phyloP scores from a whole-genome alignment of 1,140 invertebrate species.

The Platorchestia sp. region DNA sequence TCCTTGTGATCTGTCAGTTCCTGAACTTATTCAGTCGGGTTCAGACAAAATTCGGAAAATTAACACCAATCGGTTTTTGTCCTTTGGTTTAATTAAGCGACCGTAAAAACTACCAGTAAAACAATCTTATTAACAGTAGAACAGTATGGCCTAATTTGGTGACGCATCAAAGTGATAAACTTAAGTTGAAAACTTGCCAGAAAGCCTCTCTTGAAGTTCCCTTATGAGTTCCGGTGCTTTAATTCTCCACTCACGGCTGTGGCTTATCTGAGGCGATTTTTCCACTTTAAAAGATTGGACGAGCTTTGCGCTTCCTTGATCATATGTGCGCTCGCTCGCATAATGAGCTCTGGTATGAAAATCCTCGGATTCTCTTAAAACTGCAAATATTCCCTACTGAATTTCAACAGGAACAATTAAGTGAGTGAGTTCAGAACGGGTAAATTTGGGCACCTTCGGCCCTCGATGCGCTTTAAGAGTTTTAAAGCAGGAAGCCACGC shows the following conservation, averaged over 20 bases:
- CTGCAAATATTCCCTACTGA: not conserved
- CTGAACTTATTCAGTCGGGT: not conserved
- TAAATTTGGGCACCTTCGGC: not conserved
- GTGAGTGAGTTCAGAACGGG: not conserved
- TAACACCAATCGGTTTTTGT: not conserved
- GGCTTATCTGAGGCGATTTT: not conserved
- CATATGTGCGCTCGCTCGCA: not conserved
- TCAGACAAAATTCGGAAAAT: not conserved
- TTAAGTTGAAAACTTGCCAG: not conserved
- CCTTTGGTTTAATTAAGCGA: no score
- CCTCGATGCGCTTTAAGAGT: not conserved
- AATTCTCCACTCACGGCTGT: not conserved
- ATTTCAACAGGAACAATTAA: not conserved
- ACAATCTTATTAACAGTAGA: not conserved
- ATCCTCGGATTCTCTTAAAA: not conserved
- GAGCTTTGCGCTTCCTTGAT: not conserved
- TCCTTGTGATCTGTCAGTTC: not conserved
- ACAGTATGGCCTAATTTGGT: not conserved
- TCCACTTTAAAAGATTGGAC: not conserved
- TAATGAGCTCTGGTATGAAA: not conserved
- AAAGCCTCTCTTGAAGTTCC: not conserved
- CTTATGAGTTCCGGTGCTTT: not conserved
- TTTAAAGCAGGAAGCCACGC: not conserved
- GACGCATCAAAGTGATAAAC: not conserved
- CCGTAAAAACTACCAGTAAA: no score